phyloP scores from a whole-genome alignment of 2,113 vertebrate genomes.

The Neodon shergylaensis region DNA sequence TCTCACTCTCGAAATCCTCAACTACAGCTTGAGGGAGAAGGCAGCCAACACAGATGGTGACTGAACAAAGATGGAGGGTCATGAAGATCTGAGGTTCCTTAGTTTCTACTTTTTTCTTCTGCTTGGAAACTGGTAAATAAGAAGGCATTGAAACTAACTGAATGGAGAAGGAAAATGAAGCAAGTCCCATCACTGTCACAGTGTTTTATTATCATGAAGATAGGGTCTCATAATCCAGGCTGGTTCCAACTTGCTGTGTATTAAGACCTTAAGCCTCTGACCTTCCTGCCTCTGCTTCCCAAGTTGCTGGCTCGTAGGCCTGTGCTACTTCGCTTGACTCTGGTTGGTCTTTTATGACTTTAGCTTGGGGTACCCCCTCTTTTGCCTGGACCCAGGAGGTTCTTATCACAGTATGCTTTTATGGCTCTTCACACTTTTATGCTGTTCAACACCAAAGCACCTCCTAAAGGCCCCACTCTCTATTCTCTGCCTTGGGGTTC shows the following conservation, averaged over 20 bases:
- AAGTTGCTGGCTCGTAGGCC: neutral
- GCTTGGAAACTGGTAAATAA: neutral
- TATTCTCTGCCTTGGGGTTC: neutral
- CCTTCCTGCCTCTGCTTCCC: neutral
- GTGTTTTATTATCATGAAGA: neutral
- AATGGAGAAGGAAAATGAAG: neutral
- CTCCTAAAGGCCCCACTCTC: neutral
- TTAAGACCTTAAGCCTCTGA: neutral
- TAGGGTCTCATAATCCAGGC: neutral
- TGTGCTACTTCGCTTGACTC: neutral
- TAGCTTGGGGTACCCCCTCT: neutral
- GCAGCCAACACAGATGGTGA: neutral
- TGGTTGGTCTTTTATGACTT: neutral
- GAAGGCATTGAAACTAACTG: neutral
- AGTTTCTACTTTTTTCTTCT: neutral
- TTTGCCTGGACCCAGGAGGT: neutral
- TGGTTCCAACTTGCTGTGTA: neutral
- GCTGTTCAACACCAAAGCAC: neutral
- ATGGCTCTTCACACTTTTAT: no score
- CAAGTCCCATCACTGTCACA: accelerated
- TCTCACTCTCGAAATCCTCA: neutral
- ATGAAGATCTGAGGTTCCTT: accelerated
- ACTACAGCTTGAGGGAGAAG: neutral
- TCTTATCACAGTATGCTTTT: neutral
- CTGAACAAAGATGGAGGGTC: accelerated